phyloP scores from a whole-genome alignment of 2,888 invertebrate genomes.

The Cotesia congregata region DNA sequence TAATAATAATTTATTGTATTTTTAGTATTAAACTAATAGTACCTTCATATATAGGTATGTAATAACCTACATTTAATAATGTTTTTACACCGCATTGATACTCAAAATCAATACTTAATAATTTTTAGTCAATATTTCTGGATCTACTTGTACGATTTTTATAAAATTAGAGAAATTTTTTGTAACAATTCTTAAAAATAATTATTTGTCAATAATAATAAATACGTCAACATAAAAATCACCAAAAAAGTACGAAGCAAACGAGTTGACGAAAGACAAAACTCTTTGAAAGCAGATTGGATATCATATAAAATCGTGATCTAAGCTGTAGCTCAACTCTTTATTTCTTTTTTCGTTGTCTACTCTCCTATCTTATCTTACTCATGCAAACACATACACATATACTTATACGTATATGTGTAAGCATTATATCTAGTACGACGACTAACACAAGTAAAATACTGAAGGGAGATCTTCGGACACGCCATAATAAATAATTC shows the following conservation, averaged over 20 bases:
- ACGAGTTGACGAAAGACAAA: conserved; percentile 21
- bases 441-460: background rate
- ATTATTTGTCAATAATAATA: background rate
- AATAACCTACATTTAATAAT: no score
- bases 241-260: conserved; percentile 13
- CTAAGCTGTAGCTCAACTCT: conserved; percentile 10
- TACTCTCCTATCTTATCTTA: conserved; percentile 9
- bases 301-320: conserved; percentile 39
- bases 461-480: conserved; percentile 13
- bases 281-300: conserved; percentile 8
- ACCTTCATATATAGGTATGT: no score
- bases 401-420: conserved; percentile 8
- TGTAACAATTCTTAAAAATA: background rate
- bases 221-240: background rate
- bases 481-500: conserved; percentile 41
- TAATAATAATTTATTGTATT: no score
- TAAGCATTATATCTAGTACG: background rate
- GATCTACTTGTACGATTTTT: no score
- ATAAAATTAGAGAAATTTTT: no score
- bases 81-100: no score
- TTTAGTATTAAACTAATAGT: no score
- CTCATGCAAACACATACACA: background rate
- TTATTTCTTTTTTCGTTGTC: conserved; percentile 4
- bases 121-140: no score
- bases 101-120: no score